These are phyloP conservation scores for Triplophysa siluroides DNA, from an alignment of 2,113 vertebrate species.

Conservation along the genomic window DNA sequence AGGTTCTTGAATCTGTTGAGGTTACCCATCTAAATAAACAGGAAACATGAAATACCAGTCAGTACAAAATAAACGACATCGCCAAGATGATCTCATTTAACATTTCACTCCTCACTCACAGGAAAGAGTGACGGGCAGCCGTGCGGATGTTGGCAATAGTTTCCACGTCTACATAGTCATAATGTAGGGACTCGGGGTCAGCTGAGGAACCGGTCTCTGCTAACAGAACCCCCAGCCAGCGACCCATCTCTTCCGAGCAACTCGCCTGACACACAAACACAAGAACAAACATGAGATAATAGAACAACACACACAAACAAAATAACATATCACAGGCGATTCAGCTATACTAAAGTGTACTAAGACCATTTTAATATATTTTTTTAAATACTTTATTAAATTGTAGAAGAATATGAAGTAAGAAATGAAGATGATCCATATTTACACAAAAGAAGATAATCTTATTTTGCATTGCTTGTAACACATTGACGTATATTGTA, in stretches of 20 bases:
- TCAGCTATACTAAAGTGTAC: no score
- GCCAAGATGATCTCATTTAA: background rate
- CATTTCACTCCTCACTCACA: slow-evolving; percentile 76
- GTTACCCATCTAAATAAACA: slow-evolving; percentile 84
- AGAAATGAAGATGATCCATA: no score
- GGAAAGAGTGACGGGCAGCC: slow-evolving; percentile 91
- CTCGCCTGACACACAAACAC: slow-evolving; percentile 76
- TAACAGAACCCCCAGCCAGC: slow-evolving; percentile 92
- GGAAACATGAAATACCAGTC: background rate
- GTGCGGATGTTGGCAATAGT: slow-evolving; percentile 92
- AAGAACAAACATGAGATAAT: background rate
- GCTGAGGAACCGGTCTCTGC: slow-evolving; percentile 84
- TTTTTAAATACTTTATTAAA: no score
- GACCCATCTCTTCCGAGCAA: slow-evolving; percentile 89
- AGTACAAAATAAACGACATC: background rate
- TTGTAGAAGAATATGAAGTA: no score
- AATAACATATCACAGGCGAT: background rate
- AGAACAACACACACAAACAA: background rate
- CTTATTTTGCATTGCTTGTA: no score
- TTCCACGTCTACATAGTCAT: slow-evolving; percentile 96
- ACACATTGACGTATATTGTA: no score
- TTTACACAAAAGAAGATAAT: no score
- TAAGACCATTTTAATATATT: no score
- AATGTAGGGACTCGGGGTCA: slow-evolving; percentile 90
- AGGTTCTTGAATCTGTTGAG: slow-evolving; percentile 77